Evolutionary conservation across 1,140 invertebrate genomes (phyloP).

Genomic region (Caenorhabditis brenneri): DNA sequence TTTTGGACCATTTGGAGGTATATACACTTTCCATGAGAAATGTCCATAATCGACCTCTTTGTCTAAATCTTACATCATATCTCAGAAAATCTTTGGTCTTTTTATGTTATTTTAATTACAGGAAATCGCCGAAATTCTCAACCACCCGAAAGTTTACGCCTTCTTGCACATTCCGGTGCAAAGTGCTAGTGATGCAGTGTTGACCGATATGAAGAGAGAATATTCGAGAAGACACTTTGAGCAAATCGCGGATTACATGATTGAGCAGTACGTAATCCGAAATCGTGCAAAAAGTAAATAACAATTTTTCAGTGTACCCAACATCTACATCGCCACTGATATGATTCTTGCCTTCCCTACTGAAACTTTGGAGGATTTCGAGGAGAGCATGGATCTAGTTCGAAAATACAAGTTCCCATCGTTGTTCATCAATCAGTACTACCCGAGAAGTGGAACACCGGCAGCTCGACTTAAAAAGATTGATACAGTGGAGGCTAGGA

Average conservation of each 20-base stretch:
- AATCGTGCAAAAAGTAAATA: no score
- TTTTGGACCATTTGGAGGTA: conserved; percentile 86
- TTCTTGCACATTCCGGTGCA: conserved; percentile 97
- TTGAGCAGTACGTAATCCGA: conserved; percentile 77
- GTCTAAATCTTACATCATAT: no score
- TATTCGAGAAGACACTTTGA: conserved; percentile 88
- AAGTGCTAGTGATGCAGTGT: conserved; percentile 88
- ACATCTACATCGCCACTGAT: conserved; percentile 92
- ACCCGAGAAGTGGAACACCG: conserved; percentile 89
- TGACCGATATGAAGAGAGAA: conserved; percentile 94
- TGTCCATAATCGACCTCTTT: no score
- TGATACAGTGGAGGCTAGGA: conserved; percentile 77
- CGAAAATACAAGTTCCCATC: conserved; percentile 87
- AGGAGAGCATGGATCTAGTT: conserved; percentile 85
- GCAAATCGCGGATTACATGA: conserved; percentile 84
- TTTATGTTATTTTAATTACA: conserved; percentile 62
- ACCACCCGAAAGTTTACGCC: conserved; percentile 86
- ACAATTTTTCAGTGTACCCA: conserved; percentile 77
- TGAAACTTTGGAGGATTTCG: conserved; percentile 89
- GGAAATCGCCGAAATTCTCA: conserved; percentile 86
- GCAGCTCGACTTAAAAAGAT: conserved; percentile 84
- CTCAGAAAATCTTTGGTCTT: no score
- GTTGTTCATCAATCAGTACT: conserved; percentile 97
- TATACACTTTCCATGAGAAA: neutral
- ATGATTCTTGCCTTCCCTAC: conserved; percentile 98